Evolutionary conservation across 2,113 vertebrate species (phyloP).

Genomic region (Nothobranchius furzeri): DNA sequence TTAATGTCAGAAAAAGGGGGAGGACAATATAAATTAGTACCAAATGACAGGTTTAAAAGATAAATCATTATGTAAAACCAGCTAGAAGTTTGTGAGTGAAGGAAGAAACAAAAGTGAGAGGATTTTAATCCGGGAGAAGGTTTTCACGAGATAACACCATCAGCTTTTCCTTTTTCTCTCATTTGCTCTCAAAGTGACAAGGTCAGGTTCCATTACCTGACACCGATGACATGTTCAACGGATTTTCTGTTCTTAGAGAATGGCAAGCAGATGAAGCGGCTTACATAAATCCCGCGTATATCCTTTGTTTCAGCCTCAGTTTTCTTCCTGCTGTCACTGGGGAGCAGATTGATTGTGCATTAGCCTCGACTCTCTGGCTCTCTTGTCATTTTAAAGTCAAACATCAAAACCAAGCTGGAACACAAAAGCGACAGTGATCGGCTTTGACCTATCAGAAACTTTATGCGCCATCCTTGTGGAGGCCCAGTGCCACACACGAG

Average conservation of each 20-base stretch:
- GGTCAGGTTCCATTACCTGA: constrained; percentile 40
- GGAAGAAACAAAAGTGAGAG: not conserved
- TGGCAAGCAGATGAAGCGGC: constrained; percentile 33
- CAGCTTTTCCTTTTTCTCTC: constrained; percentile 17
- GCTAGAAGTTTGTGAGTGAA: not conserved
- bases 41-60: constrained; percentile 53
- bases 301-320: constrained; percentile 52
- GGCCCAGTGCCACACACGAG: constrained; percentile 33
- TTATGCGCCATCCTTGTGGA: constrained; percentile 37
- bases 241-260: constrained; percentile 8
- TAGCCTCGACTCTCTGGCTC: constrained; percentile 48
- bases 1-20: constrained; percentile 43
- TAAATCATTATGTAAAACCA: constrained; percentile 2
- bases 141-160: constrained; percentile 38
- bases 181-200: constrained; percentile 43
- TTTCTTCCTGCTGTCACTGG: constrained; percentile 45
- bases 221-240: constrained; percentile 21
- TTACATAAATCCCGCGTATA: constrained; percentile 49
- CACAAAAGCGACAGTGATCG: constrained; percentile 57
- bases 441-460: constrained; percentile 52
- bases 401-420: constrained; percentile 43
- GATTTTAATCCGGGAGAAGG: constrained; percentile 37
- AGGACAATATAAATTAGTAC: constrained; percentile 38
- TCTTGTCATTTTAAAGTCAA: constrained; percentile 52
- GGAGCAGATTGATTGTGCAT: constrained; percentile 43